Evolutionary conservation across 2,797 vertebrate genomes (phyloP).

Genomic region (Sciurus carolinensis): DNA sequence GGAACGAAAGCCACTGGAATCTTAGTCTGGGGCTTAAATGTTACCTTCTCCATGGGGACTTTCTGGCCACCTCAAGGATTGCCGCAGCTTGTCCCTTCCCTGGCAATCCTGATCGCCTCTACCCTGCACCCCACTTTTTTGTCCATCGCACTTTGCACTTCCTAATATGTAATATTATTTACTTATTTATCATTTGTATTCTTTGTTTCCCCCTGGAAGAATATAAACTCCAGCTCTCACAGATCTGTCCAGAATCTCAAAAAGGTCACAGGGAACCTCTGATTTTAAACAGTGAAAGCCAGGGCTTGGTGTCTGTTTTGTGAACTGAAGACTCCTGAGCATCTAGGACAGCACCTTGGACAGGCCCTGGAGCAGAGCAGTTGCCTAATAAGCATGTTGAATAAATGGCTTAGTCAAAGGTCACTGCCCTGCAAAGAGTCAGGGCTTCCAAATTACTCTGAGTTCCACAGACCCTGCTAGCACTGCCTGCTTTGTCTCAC

Average conservation of each 20-base stretch:
- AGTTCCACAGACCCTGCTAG: background rate
- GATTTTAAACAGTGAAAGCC: background rate
- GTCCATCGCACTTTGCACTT: background rate
- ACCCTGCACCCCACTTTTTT: background rate
- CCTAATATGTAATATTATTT: background rate
- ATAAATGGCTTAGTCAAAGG: background rate
- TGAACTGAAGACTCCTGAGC: background rate
- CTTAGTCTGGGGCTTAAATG: background rate
- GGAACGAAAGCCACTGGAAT: background rate
- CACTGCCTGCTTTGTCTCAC: background rate
- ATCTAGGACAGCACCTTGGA: background rate
- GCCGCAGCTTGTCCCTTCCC: background rate
- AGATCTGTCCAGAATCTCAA: no score
- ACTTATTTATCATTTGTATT: background rate
- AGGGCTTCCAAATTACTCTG: background rate
- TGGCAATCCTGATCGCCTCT: background rate
- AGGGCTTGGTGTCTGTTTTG: background rate
- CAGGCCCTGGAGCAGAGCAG: background rate
- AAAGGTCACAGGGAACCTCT: no score
- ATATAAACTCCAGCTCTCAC: background rate
- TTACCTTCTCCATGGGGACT: background rate
- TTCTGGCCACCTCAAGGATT: no score
- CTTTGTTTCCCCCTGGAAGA: background rate
- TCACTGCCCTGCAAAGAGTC: background rate
- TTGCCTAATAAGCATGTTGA: background rate